Conservation (phyloP, 2,113 vertebrate genomes). For the Dicrurus megarhynchus region DNA sequence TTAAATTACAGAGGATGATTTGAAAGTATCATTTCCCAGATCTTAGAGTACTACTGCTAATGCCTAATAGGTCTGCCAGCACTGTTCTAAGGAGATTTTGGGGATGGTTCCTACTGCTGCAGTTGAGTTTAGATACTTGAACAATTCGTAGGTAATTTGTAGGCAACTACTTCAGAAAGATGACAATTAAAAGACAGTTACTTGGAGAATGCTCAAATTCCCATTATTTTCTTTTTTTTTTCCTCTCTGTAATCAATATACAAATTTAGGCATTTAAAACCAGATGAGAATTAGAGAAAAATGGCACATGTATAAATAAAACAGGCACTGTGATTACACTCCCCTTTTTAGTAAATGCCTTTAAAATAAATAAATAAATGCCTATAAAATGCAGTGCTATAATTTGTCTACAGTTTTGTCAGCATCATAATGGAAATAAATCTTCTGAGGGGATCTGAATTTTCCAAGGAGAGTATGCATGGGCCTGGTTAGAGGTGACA, state of each 20-base stretch:
- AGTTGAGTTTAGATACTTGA: background rate
- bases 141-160: background rate
- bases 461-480: background rate
- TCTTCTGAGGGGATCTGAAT: background rate
- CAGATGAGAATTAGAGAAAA: background rate
- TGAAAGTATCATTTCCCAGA: background rate
- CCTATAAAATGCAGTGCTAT: background rate
- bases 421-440: background rate
- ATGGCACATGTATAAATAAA: background rate
- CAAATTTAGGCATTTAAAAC: background rate
- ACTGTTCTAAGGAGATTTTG: background rate
- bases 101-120: background rate
- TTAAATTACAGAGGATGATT: background rate
- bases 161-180: background rate
- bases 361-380: background rate
- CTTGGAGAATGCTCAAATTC: background rate
- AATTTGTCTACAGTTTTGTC: background rate
- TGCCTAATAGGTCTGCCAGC: background rate
- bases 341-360: background rate
- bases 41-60: background rate
- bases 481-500: background rate
- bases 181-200: background rate
- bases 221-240: background rate
- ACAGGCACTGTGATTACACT: background rate
- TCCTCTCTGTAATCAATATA: background rate